Base-by-base conservation (phyloP, 2,888 invertebrate species). In the Neuroscelio doddi region DNA sequence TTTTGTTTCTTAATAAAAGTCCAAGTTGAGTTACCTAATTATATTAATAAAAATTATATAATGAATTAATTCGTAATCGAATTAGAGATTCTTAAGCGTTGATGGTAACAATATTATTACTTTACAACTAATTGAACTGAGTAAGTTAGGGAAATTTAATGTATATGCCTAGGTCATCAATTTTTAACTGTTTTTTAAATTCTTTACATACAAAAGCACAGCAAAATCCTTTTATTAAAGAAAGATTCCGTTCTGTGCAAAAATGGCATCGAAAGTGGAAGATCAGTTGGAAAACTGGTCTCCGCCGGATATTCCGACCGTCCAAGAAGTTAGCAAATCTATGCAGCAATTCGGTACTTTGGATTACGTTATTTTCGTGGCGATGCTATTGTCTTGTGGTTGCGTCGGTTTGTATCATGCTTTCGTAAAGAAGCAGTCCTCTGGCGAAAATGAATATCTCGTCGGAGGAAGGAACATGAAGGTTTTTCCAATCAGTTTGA, bases 361-460 rank as follows among this genome's bases (percentile, higher is more conserved):
- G 46, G 95, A 95, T 81, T 95, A 95, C 84, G 79, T 90, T 1
- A 91, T 95, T 69, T 95, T 95, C 82, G 87, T 89, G 55, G 77
- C 89, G 0, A 94, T 94, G 93, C 84, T 95, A 72, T 85, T 89
- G 9, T 87, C 92, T 29, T 95, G 94, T 83, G 90, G 93, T 0
- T 85, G 88, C 8, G 91, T 95, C 39, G 95, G 95, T 0, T 84
- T 95, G n/a, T 93, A 93, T 80, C 95, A 92, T 85, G 94, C 93
- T 0, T 90, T 93, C 68, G 87, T 90, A 80, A 90, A 91, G 79
- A 89, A 90, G 63, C 87, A 89, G 49, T 86, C 85, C 0, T 86
- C 86, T 0, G 87, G 90, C 1, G 88, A 89, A 80, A 92, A 92
- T 78, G 87, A 88, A 56, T 94, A 95, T 79, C 87, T 95, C 46